These are phyloP conservation scores for Drosophila micromelanica DNA, from an alignment of 1,140 invertebrate genomes.

Conservation along the genomic window DNA sequence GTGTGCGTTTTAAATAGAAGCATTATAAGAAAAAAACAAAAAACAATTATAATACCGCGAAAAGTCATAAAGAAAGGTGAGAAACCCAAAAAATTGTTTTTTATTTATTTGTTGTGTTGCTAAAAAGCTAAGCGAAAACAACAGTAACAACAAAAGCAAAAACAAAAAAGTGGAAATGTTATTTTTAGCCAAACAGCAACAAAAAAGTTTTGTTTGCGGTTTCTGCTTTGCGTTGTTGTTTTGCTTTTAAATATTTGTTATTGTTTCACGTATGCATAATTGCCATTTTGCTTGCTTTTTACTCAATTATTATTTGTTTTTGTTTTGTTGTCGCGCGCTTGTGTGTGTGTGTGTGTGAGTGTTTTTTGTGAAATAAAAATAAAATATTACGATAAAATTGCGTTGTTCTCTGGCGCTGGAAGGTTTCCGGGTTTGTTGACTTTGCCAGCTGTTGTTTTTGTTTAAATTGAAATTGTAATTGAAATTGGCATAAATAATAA, in stretches of 20 bases:
- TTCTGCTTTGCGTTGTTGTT: conserved; percentile 24
- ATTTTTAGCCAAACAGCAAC: conserved; percentile 49
- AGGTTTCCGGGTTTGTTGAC: conserved; percentile 81
- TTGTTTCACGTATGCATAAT: conserved; percentile 7
- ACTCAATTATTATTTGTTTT: conserved; percentile 27
- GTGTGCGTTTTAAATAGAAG: conserved; percentile 30
- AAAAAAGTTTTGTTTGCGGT: conserved; percentile 54
- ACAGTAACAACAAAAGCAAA: conserved; percentile 27
- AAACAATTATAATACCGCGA: conserved; percentile 40
- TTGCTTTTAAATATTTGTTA: conserved; percentile 31
- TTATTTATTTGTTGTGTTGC: conserved; percentile 68
- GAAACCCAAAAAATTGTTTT: conserved; percentile 53
- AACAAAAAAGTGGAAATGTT: conserved; percentile 43
- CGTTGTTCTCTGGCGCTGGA: conserved; percentile 58
- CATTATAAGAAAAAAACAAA: conserved; percentile 32
- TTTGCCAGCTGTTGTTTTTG: conserved; percentile 53
- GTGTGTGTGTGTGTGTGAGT: not conserved
- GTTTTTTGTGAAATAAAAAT: conserved; percentile 46
- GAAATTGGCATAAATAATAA: conserved; percentile 66
- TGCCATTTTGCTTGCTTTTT: conserved; percentile 5
- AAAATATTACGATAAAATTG: conserved; percentile 71
- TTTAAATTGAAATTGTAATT: conserved; percentile 30
- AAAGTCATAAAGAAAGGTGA: conserved; percentile 73
- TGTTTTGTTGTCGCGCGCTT: conserved; percentile 12
- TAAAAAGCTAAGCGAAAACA: conserved; percentile 63